Evolutionary conservation across 2,113 vertebrate genomes (phyloP).

Genomic region (Guaruba guarouba): DNA sequence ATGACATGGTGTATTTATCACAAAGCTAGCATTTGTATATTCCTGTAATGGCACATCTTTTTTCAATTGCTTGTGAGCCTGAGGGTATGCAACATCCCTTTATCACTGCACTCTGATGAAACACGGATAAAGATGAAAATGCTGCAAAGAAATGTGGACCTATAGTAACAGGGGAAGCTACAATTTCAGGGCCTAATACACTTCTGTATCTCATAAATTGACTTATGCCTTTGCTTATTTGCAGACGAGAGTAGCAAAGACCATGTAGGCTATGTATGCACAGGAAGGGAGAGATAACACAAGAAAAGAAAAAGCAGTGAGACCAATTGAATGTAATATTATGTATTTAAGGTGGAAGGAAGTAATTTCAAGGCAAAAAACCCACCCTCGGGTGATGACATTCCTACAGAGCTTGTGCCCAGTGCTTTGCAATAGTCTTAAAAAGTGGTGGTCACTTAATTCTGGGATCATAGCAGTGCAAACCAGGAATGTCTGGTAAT

Average conservation of each 20-base stretch:
- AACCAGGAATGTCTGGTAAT: background rate
- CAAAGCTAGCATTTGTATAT: background rate
- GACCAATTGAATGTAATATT: background rate
- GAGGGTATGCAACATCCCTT: conserved; percentile 9
- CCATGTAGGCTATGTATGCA: background rate
- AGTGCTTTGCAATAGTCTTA: background rate
- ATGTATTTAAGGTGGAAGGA: background rate
- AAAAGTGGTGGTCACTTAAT: background rate
- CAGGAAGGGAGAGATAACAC: background rate
- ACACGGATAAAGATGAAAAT: conserved; percentile 59
- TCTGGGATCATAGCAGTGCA: background rate
- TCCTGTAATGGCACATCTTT: conserved; percentile 13
- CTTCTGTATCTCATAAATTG: conserved; percentile 38
- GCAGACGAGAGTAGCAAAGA: background rate
- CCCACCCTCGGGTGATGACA: background rate
- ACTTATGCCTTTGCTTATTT: conserved; percentile 37
- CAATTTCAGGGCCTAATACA: conserved; percentile 33
- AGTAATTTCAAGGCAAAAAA: background rate
- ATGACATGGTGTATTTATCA: conserved; percentile 10
- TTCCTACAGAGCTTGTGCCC: background rate
- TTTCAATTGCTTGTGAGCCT: conserved; percentile 18
- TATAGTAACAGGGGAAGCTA: background rate
- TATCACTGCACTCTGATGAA: conserved; percentile 26
- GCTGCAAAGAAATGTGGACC: conserved; percentile 5
- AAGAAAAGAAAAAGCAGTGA: background rate